Base-by-base conservation (phyloP, 2,888 invertebrate genomes). In the Tetragnatha montana region DNA sequence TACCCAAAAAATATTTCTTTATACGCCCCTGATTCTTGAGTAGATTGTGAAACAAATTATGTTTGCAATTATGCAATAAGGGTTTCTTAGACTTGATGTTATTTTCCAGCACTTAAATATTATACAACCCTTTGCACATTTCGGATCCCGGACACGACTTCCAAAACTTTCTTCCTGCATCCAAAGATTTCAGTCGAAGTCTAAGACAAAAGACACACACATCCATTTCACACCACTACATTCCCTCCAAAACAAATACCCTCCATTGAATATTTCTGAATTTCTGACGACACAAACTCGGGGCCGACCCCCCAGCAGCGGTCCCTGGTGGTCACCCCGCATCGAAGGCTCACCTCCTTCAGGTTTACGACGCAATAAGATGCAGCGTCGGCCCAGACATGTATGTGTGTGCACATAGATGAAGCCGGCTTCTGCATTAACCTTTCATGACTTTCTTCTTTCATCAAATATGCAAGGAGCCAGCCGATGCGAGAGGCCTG, bases 391-490 rank as follows among this genome's bases (percentile, higher is more conserved):
- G 60, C 12, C 60, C 60, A 3, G 60, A 12, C 60, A 17, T 17
- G 14, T 60, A 35, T 17, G 10, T 17, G 17, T 60, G 60, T 60
- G 10, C 10, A 60, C 60, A 60, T 60, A 60, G 12, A 60, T 60
- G 60, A 35, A 60, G 60, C 60, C 60, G 12, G 74, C 47, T 68
- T 68, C 51, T 79, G 74, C 86, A 86, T 86, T 86, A 86, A 86
- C 80, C 80, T 86, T 86, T 86, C 80, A 86, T 86, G 86, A 79
- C 78, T 80, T 60, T 49, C 70, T 80, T 68, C 80, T 79, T 84
- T 80, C 86, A 86, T 86, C 86, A 86, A 86, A 86, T 86, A 86
- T 86, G 86, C 86, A 86, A 79, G 68, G 74, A 60, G 73, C 49
- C 35, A 79, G 71, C 71, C 75, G 75, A 84, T 75, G 47, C 35